phyloP scores from a whole-genome alignment of 2,113 vertebrate species.

The Illadopsis cleaveri region DNA sequence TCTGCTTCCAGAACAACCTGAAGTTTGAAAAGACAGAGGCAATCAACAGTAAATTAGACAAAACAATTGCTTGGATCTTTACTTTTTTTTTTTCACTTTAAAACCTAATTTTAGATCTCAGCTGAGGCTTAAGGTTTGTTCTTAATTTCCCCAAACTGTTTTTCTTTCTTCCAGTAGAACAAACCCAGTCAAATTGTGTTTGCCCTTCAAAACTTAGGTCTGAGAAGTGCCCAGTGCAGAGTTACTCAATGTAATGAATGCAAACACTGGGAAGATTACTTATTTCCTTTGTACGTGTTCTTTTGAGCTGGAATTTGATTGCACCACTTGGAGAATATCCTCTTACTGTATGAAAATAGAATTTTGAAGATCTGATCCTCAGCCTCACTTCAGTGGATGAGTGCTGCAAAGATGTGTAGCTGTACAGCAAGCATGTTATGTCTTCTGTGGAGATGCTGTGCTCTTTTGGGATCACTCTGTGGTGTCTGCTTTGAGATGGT shows the following conservation, averaged over 20 bases:
- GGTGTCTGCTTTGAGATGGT: not conserved
- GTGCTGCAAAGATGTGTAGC: not conserved
- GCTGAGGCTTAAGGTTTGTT: not conserved
- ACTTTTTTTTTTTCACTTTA: not conserved
- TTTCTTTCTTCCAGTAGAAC: not conserved
- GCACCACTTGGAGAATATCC: not conserved
- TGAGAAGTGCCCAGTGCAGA: not conserved
- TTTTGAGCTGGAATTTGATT: constrained; percentile 11
- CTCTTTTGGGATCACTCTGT: not conserved
- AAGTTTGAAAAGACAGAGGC: not conserved
- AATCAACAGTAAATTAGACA: not conserved
- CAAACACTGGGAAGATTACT: constrained; percentile 13
- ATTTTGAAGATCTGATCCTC: not conserved
- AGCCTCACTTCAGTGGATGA: not conserved
- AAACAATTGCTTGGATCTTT: constrained; percentile 13
- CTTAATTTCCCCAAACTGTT: not conserved
- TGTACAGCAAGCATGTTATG: not conserved
- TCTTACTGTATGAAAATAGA: not conserved
- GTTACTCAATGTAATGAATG: constrained; percentile 10
- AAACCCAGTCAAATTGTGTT: not conserved
- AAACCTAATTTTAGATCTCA: constrained; percentile 4
- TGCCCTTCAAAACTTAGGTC: constrained; percentile 1
- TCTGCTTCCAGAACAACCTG: not conserved
- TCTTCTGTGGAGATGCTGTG: not conserved
- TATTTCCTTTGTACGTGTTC: not conserved